phyloP scores from a whole-genome alignment of 2,888 invertebrate species.

The Eristalinus aeneus region DNA sequence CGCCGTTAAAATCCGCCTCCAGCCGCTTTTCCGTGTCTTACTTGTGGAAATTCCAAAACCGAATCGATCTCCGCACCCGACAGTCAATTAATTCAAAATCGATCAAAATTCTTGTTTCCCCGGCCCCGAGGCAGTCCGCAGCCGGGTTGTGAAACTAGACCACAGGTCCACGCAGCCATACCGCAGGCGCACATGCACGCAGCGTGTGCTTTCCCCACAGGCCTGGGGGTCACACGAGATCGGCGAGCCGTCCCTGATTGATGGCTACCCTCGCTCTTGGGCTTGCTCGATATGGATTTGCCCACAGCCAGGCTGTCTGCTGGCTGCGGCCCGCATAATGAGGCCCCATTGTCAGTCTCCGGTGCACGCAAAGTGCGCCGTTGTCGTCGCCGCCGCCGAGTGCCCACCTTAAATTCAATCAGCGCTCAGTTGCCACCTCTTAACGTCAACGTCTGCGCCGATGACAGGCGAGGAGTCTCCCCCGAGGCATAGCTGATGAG shows the following conservation, averaged over 20 bases:
- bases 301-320: background rate
- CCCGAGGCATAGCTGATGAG: background rate
- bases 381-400: background rate
- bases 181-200: no score
- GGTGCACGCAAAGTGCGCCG: background rate
- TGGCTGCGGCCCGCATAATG: background rate
- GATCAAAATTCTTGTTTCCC: background rate
- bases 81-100: background rate
- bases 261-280: background rate
- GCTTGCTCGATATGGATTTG: background rate
- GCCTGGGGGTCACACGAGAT: background rate
- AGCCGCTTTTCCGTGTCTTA: background rate
- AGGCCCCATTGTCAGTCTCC: background rate
- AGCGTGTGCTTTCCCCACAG: background rate
- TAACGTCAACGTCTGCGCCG: constrained; percentile 37
- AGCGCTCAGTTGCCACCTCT: constrained; percentile 41
- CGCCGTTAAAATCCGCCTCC: background rate
- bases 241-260: background rate
- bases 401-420: constrained; percentile 47
- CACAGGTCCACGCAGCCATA: background rate
- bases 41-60: background rate
- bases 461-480: constrained; percentile 45
- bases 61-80: background rate
- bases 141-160: background rate
- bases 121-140: background rate